Evolutionary conservation across 2,888 invertebrate genomes (phyloP), one percentile per base, ranked within the genome.

Genomic region (Polyploca ridens): DNA sequence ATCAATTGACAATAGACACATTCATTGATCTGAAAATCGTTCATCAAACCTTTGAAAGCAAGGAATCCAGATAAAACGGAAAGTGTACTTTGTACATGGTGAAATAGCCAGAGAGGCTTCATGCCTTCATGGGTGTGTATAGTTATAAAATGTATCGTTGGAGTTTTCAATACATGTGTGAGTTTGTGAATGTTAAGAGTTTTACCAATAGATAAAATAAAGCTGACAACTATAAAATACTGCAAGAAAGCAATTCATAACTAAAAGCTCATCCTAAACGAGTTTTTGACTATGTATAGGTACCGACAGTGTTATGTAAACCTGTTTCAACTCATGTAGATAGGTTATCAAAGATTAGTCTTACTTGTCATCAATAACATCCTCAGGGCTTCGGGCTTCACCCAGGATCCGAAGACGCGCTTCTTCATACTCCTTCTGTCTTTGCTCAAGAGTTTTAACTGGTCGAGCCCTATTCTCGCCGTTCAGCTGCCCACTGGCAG

Each of bases 391-490:
- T 77, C 96, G 95, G 64, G 97, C 97, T 86, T 98, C 97, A 16
- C 99, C 99, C 76, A 99, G 92, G 90, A 99, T 99, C 84, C 99
- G 95, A 72, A 98, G 95, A 74, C 99, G 95, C 27, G 98, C 98
- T 87, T 98, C 97, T 14, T 98, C 98, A 85, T 99, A 99, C 83
- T 98, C 99, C 83, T 98, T 98, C 89, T 98, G 98, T 78, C 99
- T 95, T 95, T 99, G 97, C 90, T 97, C 96, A 60, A 97, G 90
- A 59, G 97, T 97, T 90, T 98, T 97, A 66, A 97, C 97, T 57
- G 97, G 97, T 75, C 97, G 96, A 65, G 93, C 89, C 64, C 90
- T 85, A 66, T 78, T 91, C 69, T 94, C 93, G 5, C 93, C 93
- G 63, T 96, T 97, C 62, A 94, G 89, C 77, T 96, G 97, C 54